Evolutionary conservation across 2,888 invertebrate species (phyloP), one percentile per base, ranked within the genome.

Genomic region (Magallana nippona): DNA sequence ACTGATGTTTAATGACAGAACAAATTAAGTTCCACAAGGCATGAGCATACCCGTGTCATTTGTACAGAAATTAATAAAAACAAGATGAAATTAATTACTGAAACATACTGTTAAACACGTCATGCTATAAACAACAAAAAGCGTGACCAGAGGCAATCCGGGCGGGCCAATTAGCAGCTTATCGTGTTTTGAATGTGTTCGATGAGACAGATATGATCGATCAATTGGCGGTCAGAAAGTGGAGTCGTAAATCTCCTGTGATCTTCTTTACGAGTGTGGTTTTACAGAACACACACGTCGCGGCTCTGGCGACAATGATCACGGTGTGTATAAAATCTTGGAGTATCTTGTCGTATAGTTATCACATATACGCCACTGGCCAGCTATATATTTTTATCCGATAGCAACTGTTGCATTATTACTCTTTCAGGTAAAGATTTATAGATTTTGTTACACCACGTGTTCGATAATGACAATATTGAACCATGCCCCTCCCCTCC

Each of bases 141-240:
- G 71, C 32, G 71, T 71, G 71, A 71, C 71, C 71, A 71, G 15
- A 71, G 71, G 71, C 71, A 71, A 71, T 71, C 32, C 27, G 27
- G 71, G 71, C 71, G 22, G 71, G 22, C 22, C 71, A 71, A 22
- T 71, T 71, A 71, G 27, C 71, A 71, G 71, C 22, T 71, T 71
- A 27, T 71, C 71, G 32, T 71, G 27, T 71, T 27, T 71, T 71
- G 71, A 71, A 71, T 71, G 71, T 71, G 71, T 71, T 71, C 71
- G 71, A 71, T 71, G 22, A 71, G 71, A 71, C 71, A 71, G 71
- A 71, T 22, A 71, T 17, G 71, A 71, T 71, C 71, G 71, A 71
- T 71, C 71, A 71, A 71, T 71, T 71, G 71, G 15, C 71, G 22
- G 71, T 71, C 71, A 71, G 22, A 19, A 71, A 32, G 22, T 71